Conservation (phyloP, 2,113 vertebrate genomes). For the Xenopus laevis region DNA sequence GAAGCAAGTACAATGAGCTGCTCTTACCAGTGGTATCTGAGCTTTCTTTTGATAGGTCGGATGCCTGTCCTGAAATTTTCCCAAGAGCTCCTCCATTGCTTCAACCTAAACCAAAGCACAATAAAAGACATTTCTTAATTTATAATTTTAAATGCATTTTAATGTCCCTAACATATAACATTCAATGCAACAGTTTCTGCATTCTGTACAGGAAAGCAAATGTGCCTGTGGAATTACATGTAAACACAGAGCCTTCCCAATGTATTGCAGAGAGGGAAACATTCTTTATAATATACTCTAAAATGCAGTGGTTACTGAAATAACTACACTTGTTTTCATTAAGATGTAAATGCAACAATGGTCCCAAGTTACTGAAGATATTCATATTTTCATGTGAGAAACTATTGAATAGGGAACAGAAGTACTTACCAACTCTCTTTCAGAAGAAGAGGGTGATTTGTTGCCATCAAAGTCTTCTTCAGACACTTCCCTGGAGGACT, state of each 20-base stretch:
- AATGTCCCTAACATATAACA: not conserved
- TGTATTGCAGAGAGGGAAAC: no score
- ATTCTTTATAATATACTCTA: no score
- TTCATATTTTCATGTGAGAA: not conserved
- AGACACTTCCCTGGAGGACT: constrained; percentile 60
- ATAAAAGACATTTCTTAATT: not conserved
- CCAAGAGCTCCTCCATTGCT: constrained; percentile 63
- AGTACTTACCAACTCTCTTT: constrained; percentile 66
- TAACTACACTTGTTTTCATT: no score
- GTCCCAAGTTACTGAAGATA: not conserved
- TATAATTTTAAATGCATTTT: not conserved
- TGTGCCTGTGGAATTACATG: no score
- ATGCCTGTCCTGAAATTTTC: constrained; percentile 50
- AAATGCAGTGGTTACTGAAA: no score
- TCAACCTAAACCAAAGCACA: constrained; percentile 54
- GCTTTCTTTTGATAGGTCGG: constrained; percentile 63
- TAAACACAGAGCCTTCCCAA: no score
- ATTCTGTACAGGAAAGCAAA: no score
- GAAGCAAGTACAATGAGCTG: not conserved
- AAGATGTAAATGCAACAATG: no score
- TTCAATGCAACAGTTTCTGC: no score
- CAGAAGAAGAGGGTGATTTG: constrained; percentile 49
- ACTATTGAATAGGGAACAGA: not conserved
- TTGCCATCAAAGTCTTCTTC: constrained; percentile 51
- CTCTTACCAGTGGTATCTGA: constrained; percentile 59